phyloP scores from a whole-genome alignment of 2,113 vertebrate genomes.

The Paramormyrops kingsleyae region DNA sequence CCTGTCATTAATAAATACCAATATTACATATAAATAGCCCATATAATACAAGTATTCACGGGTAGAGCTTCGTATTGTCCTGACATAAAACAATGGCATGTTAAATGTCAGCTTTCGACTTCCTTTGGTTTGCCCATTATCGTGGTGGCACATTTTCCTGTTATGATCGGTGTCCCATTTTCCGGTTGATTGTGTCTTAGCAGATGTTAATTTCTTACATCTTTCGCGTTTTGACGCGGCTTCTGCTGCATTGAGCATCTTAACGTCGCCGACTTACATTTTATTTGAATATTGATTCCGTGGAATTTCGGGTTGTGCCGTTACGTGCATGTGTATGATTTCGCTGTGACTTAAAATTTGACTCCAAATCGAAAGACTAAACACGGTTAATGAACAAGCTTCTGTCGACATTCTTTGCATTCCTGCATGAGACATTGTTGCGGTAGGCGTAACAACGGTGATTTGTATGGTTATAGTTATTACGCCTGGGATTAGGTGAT shows the following conservation, averaged over 20 bases:
- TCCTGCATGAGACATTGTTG: background rate
- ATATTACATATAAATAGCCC: background rate
- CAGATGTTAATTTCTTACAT: background rate
- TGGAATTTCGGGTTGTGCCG: background rate
- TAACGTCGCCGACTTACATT: background rate
- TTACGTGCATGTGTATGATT: background rate
- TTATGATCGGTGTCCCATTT: background rate
- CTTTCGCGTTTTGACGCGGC: background rate
- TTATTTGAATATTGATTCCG: background rate
- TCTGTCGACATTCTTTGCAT: conserved; percentile 17
- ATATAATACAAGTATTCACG: background rate
- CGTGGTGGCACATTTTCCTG: background rate
- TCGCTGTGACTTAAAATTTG: background rate
- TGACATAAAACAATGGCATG: background rate
- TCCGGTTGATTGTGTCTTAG: background rate
- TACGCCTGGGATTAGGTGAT: background rate
- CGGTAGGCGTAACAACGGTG: background rate
- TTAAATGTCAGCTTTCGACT: background rate
- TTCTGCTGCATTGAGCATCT: background rate
- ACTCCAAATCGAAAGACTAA: background rate
- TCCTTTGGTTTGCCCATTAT: background rate
- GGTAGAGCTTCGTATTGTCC: background rate
- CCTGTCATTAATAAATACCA: background rate
- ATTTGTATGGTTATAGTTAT: background rate
- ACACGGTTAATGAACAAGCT: background rate